phyloP scores from a whole-genome alignment of 2,113 vertebrate species.

The Circaetus gallicus region DNA sequence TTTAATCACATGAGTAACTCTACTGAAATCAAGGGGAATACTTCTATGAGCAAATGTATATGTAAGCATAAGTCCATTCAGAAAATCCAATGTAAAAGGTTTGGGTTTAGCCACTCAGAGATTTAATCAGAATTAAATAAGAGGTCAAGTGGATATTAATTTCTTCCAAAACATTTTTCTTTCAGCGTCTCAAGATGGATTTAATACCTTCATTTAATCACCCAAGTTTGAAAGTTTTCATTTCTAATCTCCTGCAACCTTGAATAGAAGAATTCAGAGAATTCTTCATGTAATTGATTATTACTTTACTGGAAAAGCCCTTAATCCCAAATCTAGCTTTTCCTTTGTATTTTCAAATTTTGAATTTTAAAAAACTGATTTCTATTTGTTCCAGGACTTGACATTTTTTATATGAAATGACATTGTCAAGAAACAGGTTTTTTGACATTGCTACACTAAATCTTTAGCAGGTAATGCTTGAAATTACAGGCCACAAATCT shows the following conservation, averaged over 20 bases:
- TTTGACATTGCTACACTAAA: constrained; percentile 10
- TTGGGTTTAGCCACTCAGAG: background rate
- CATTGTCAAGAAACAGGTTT: background rate
- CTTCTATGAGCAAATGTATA: background rate
- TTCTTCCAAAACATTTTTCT: background rate
- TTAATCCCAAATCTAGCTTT: background rate
- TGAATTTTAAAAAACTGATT: background rate
- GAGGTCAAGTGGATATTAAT: background rate
- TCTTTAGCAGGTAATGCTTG: constrained; percentile 50
- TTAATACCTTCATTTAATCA: background rate
- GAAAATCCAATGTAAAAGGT: background rate
- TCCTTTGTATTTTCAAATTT: background rate
- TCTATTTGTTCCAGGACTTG: background rate
- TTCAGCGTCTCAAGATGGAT: background rate
- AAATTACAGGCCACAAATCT: constrained; percentile 63
- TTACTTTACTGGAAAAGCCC: background rate
- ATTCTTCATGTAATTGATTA: background rate
- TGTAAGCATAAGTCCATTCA: background rate
- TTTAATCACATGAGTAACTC: background rate
- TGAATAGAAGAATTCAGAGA: background rate
- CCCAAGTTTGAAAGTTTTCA: background rate
- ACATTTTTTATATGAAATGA: background rate
- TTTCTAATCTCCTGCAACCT: background rate
- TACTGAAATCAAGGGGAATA: background rate
- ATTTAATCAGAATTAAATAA: constrained; percentile 7